phyloP scores from a whole-genome alignment of 2,888 invertebrate genomes.

The Archips crataeganus region DNA sequence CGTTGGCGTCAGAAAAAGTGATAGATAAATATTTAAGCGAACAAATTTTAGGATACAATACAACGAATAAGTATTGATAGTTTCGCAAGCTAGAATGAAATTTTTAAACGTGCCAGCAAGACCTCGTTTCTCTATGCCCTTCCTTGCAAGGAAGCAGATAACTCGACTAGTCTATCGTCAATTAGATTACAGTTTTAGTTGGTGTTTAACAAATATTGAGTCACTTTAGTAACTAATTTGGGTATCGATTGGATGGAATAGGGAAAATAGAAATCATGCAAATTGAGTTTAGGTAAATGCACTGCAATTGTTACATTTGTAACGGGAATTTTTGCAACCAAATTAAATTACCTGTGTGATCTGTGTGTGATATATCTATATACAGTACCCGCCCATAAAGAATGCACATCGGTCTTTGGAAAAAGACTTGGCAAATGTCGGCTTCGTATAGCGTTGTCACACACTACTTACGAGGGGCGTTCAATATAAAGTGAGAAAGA shows the following conservation, averaged over 20 bases:
- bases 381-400: too few species aligned
- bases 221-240: neutral
- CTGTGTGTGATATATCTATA: too few species aligned
- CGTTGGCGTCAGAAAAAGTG: too few species aligned
- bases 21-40: too few species aligned
- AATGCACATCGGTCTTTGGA: too few species aligned
- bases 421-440: too few species aligned
- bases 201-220: neutral
- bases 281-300: neutral
- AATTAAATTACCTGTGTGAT: too few species aligned
- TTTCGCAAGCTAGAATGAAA: neutral
- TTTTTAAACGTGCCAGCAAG: slow-evolving; percentile 2
- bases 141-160: slow-evolving; percentile 24
- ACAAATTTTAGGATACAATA: neutral
- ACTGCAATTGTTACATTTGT: too few species aligned
- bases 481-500: too few species aligned
- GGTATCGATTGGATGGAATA: neutral
- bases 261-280: neutral
- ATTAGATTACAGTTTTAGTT: slow-evolving; percentile 2
- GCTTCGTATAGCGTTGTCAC: too few species aligned
- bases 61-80: neutral
- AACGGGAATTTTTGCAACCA: too few species aligned
- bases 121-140: neutral
- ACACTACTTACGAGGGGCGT: too few species aligned
- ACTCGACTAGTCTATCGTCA: neutral